Evolutionary conservation across 2,888 invertebrate genomes (phyloP), one percentile per base, ranked within the genome.

Genomic region (Subacronicta megacephala): DNA sequence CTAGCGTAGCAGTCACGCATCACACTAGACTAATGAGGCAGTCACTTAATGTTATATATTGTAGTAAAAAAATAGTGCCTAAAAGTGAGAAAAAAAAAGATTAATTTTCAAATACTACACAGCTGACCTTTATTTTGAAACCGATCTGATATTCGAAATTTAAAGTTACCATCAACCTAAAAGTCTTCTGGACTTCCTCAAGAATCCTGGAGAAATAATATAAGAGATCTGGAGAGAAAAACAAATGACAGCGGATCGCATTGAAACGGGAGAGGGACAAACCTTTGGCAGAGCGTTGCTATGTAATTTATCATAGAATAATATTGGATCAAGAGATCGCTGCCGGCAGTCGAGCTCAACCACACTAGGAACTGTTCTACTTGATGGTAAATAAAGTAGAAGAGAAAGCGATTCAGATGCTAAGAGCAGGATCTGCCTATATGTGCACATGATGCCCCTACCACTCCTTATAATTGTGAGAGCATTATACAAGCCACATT

Each of bases 251-350:
- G 56, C 50, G 58, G 55, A 80, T 76, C 74, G 71, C 64, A 57
- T 56, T 55, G 56, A 49, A 63, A 51, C 57, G 51, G 59, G 37
- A 58, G 56, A 54, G 57, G 71, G 60, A 74, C 76, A 69, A 74
- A 71, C 72, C 71, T 56, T 52, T 33, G 31, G 45, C 53, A 40
- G 53, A 43, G 47, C 54, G 57, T 59, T 53, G 54, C 31, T 9
- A 57, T n/a, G 58, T 57, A 67, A 77, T 77, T 77, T 78, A 77
- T 81, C 78, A 80, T 74, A 68, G 62, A 77, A 79, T 72, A 77
- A 78, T 75, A 80, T 81, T 78, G 66, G 69, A 72, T 75, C 65
- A 70, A 74, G 51, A 75, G 67, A 52, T 66, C 72, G 52, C 38
- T 41, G 44, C 31, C 29, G 51, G 47, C 53, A 40, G 49, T 20